A percentile compares a stretch with the other conserved stretches of the same genome.
phyloP scores from a whole-genome alignment of 1,140 invertebrate species.

The Adoxophyes honmai region DNA sequence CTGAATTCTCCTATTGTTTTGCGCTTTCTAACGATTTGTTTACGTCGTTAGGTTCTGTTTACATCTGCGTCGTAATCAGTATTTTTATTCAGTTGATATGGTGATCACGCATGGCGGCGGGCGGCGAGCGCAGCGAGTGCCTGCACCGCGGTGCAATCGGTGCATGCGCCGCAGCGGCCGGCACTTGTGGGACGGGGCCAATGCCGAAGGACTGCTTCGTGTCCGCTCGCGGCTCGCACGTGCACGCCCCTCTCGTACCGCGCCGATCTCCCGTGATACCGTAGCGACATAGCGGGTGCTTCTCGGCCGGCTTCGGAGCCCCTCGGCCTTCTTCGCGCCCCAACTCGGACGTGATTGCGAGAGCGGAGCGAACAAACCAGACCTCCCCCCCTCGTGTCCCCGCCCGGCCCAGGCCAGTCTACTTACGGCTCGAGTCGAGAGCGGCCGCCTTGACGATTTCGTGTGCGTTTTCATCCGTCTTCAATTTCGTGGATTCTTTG shows the following conservation, averaged over 20 bases:
- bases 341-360: slow-evolving; percentile 46
- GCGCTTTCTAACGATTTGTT: background rate
- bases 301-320: slow-evolving; percentile 35
- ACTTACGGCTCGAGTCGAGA: slow-evolving; percentile 34
- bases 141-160: background rate
- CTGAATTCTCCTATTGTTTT: too few relatives aligned
- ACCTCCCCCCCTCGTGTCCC: slow-evolving; percentile 37
- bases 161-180: background rate
- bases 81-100: background rate
- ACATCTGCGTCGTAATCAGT: slow-evolving; percentile 1
- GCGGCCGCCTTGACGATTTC: slow-evolving; percentile 32
- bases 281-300: slow-evolving; percentile 40
- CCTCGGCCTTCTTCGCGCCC: slow-evolving; percentile 45
- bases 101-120: slow-evolving; percentile 6
- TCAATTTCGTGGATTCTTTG: slow-evolving; percentile 53
- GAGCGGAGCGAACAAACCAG: slow-evolving; percentile 52
- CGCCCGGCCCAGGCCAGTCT: slow-evolving; percentile 48
- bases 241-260: slow-evolving; percentile 18
- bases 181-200: slow-evolving; percentile 5
- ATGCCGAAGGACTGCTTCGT: slow-evolving; percentile 3
- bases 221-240: slow-evolving; percentile 19
- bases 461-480: slow-evolving; percentile 43
- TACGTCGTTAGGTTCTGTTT: background rate
- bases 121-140: background rate
- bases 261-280: slow-evolving; percentile 30